Evolutionary conservation across 1,140 invertebrate genomes (phyloP).

Genomic region (Rhopalosiphum padi): DNA sequence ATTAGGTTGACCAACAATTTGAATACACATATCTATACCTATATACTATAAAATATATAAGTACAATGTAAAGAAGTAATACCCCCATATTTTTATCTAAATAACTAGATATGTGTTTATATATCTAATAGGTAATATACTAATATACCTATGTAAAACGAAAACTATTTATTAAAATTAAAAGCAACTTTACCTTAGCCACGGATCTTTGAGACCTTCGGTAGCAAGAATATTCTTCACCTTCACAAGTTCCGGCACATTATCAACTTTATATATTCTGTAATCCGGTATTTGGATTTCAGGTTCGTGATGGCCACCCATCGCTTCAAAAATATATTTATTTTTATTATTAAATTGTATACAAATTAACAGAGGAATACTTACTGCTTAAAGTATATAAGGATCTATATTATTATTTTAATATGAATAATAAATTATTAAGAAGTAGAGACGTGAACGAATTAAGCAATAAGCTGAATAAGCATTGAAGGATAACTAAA

Average conservation of each 20-base stretch:
- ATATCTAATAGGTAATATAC: too few relatives aligned
- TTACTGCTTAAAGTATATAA: neutral
- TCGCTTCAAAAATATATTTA: neutral
- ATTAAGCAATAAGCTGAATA: neutral
- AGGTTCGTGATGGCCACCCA: slow-evolving; percentile 59
- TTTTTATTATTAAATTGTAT: neutral
- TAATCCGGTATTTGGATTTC: slow-evolving; percentile 74
- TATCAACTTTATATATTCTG: slow-evolving; percentile 75
- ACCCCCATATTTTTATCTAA: too few relatives aligned
- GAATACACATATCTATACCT: too few relatives aligned
- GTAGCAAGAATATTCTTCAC: slow-evolving; percentile 71
- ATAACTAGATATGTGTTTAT: too few relatives aligned
- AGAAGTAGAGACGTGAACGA: neutral
- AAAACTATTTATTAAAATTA: neutral
- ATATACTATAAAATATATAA: too few relatives aligned
- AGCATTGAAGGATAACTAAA: neutral
- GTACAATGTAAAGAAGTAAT: too few relatives aligned
- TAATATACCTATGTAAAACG: neutral
- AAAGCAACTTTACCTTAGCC: slow-evolving; percentile 71
- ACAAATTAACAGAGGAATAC: neutral
- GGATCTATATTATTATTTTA: neutral
- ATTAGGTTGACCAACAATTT: too few relatives aligned
- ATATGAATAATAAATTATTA: neutral
- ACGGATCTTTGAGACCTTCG: slow-evolving; percentile 81
- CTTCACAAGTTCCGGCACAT: slow-evolving; percentile 70